phyloP scores from a whole-genome alignment of 2,888 invertebrate genomes.

The Polylopha cassiicola region DNA sequence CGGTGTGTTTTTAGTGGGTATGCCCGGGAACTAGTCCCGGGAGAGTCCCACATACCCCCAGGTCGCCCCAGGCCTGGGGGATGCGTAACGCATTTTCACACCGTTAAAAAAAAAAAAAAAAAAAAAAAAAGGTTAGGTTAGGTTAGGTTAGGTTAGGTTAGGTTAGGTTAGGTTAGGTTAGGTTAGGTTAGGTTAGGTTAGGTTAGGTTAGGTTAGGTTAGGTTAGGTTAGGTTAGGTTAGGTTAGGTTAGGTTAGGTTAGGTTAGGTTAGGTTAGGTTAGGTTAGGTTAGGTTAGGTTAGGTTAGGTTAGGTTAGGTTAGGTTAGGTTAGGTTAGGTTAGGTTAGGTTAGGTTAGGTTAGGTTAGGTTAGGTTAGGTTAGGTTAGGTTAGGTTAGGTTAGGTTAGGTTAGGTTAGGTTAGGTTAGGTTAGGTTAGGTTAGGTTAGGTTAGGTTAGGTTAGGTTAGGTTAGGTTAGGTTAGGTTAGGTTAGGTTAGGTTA shows the following conservation, averaged over 20 bases:
- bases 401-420: conserved; percentile 13
- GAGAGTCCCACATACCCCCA: too few relatives aligned
- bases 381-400: conserved; percentile 12
- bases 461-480: conserved; percentile 12
- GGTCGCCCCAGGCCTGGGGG: conserved; percentile 15
- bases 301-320: conserved; percentile 6
- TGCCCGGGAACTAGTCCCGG: too few relatives aligned
- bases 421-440: conserved; percentile 12
- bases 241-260: conserved; percentile 1
- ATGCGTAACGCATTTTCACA: too few relatives aligned
- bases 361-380: conserved; percentile 12
- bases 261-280: conserved; percentile 8
- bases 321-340: conserved; percentile 12
- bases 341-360: conserved; percentile 12
- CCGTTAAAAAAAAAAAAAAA: background rate
- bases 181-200: background rate
- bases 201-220: background rate
- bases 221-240: background rate
- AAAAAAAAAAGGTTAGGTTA: background rate
- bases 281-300: conserved; percentile 12
- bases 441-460: conserved; percentile 12
- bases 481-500: conserved; percentile 12
- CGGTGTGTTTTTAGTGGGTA: too few relatives aligned
- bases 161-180: background rate
- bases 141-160: background rate